Evolutionary conservation across 2,113 vertebrate species (phyloP), one percentile per base, ranked within the genome.

Genomic region (Erythrocercus mccallii): DNA sequence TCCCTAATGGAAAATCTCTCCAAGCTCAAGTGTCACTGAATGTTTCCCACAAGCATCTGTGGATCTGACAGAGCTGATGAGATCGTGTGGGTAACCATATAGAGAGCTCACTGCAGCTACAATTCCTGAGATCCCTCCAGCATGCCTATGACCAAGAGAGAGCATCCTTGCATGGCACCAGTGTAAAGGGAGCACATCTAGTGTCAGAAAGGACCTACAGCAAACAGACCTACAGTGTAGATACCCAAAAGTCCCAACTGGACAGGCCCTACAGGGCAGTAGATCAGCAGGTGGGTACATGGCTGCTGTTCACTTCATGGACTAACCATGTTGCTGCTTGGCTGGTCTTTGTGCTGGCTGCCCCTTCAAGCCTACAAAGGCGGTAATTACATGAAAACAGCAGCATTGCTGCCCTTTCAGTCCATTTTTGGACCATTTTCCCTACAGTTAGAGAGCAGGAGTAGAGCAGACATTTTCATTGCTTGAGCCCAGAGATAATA

Each of bases 141-240:
- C 30, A 8, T 7, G 24, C 10, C 73, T 53, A 6, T 71, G 54
- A 28, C 30, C 57, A 42, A 86, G 50, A 65, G 38, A 64, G 81
- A 96, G 92, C 40, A 81, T 71, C 86, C 37, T 62, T 86, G 53
- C 47, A 51, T 3, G 22, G 65, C 65, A 31, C n/a, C 40, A 69
- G 88, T 16, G 31, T 54, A 87, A 93, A 95, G 61, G 35, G 42
- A 94, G 65, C 25, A 38, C 14, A 40, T 73, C 31, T 86, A 62
- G 80, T 53, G 91, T 83, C 68, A 89, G 79, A 77, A 81, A 47
- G 64, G 35, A 83, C 38, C 30, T 72, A 54, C 31, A 77, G 56
- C 4, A 9, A 60, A 61, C n/a, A n/a, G 35, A 91, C 37, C 40
- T 54, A 23, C 48, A 38, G 54, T 54, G 40, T 17, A 57, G 57